Evolutionary conservation across 2,888 invertebrate species (phyloP).

Genomic region (Hypselothyrea guttata): DNA sequence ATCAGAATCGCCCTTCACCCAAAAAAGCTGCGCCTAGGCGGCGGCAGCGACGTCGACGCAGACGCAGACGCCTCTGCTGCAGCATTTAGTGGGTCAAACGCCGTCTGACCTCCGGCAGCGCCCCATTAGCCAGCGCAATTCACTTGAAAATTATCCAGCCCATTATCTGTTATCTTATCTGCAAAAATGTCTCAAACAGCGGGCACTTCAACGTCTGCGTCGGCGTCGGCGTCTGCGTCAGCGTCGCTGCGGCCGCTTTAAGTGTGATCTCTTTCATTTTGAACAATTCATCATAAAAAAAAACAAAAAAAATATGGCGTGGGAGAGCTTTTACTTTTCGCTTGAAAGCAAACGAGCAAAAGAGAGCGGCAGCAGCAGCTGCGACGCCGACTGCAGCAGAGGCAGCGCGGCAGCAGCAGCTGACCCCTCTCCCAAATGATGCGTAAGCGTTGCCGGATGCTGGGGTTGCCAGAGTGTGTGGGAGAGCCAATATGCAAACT

Average conservation of each 20-base stretch:
- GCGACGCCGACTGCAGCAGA: constrained; percentile 7
- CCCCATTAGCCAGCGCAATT: constrained; percentile 27
- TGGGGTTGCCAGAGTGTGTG: constrained; percentile 6
- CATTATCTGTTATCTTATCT: constrained; percentile 53
- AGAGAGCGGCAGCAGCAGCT: too few species aligned
- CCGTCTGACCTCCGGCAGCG: constrained; percentile 42
- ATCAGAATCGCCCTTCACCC: constrained; percentile 63
- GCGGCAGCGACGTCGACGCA: background rate
- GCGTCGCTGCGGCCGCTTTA: constrained; percentile 11
- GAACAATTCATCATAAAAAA: constrained; percentile 34
- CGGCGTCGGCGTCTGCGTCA: constrained; percentile 9
- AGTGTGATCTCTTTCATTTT: constrained; percentile 35
- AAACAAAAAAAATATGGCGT: too few species aligned
- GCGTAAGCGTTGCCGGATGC: constrained; percentile 19
- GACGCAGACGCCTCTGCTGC: constrained; percentile 1
- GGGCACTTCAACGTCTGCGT: constrained; percentile 23
- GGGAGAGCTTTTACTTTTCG: constrained; percentile 66
- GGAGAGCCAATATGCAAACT: too few species aligned
- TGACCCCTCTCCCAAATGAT: constrained; percentile 32
- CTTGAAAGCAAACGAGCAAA: constrained; percentile 64
- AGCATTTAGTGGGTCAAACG: constrained; percentile 56
- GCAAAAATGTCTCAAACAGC: constrained; percentile 28
- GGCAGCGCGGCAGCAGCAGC: constrained; percentile 18
- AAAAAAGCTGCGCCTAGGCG: constrained; percentile 10
- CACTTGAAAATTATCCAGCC: background rate